Evolutionary conservation across 2,888 invertebrate species (phyloP).

Genomic region (Neoitamus cyanurus): DNA sequence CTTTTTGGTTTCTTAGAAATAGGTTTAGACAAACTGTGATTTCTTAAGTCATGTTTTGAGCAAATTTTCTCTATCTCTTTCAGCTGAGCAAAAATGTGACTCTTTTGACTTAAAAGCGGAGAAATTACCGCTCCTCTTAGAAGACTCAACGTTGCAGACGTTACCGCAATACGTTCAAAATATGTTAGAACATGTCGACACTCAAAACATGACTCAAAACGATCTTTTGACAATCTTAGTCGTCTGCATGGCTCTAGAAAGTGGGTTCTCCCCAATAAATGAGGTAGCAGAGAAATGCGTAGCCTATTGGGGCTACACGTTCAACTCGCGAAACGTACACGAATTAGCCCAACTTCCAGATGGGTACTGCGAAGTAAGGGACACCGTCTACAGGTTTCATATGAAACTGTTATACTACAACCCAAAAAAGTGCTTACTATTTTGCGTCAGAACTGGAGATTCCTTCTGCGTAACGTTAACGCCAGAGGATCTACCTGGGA

Average conservation of each 20-base stretch:
- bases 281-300: neutral
- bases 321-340: slow-evolving; percentile 49
- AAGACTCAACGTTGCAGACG: slow-evolving; percentile 58
- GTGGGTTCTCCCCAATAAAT: slow-evolving; percentile 56
- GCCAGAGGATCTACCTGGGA: slow-evolving; percentile 57
- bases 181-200: slow-evolving; percentile 53
- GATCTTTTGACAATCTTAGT: slow-evolving; percentile 60
- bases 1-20: neutral
- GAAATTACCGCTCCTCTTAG: slow-evolving; percentile 54
- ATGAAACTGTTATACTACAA: slow-evolving; percentile 28
- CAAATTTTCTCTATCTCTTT: slow-evolving; percentile 37
- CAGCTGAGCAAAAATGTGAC: neutral
- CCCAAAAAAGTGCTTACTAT: slow-evolving; percentile 54
- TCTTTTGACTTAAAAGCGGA: slow-evolving; percentile 1
- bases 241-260: slow-evolving; percentile 61
- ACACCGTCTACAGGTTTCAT: slow-evolving; percentile 23
- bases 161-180: slow-evolving; percentile 59
- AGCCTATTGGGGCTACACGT: slow-evolving; percentile 53
- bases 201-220: slow-evolving; percentile 52
- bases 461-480: slow-evolving; percentile 60
- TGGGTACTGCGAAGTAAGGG: neutral
- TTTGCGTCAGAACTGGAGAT: slow-evolving; percentile 61
- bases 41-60: neutral
- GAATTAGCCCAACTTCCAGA: neutral
- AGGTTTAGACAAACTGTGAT: neutral